Conservation (phyloP, 53 echinoderm and acorn worm species). For the Astropecten irregularis region DNA sequence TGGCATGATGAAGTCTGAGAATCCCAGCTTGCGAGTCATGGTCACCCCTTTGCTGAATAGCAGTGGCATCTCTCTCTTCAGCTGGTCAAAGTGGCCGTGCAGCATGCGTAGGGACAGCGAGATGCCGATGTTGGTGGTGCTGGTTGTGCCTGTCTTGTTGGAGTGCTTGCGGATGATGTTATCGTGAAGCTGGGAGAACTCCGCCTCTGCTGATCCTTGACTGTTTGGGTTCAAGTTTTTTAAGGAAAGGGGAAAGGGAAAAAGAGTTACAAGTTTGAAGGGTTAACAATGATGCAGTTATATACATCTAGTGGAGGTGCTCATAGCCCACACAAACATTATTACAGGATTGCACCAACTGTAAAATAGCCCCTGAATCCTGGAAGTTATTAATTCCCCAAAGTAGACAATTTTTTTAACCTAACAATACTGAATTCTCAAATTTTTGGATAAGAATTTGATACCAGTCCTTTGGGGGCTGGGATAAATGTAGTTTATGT, state of each 20-base stretch:
- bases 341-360: too few relatives aligned
- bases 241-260: background rate
- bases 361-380: too few relatives aligned
- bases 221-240: too few relatives aligned
- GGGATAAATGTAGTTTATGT: too few relatives aligned
- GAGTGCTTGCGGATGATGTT: slow-evolving; percentile 67
- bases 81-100: slow-evolving; percentile 72
- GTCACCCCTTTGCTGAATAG: slow-evolving; percentile 72
- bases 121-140: slow-evolving; percentile 67
- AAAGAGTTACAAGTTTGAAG: background rate
- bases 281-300: too few relatives aligned
- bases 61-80: slow-evolving; percentile 65
- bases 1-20: slow-evolving; percentile 97
- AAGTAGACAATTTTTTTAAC: too few relatives aligned
- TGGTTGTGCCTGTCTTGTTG: slow-evolving; percentile 36
- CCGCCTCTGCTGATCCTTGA: slow-evolving; percentile 47
- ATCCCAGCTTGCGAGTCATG: slow-evolving; percentile 85
- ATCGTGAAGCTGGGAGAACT: slow-evolving; percentile 70
- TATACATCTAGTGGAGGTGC: too few relatives aligned
- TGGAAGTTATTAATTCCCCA: too few relatives aligned
- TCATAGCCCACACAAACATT: too few relatives aligned
- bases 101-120: slow-evolving; percentile 62
- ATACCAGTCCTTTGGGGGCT: too few relatives aligned
- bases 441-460: too few relatives aligned
- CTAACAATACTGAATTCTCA: too few relatives aligned